Evolutionary conservation across 1,140 invertebrate species (phyloP).

Genomic region (Drosophila kikkawai): DNA sequence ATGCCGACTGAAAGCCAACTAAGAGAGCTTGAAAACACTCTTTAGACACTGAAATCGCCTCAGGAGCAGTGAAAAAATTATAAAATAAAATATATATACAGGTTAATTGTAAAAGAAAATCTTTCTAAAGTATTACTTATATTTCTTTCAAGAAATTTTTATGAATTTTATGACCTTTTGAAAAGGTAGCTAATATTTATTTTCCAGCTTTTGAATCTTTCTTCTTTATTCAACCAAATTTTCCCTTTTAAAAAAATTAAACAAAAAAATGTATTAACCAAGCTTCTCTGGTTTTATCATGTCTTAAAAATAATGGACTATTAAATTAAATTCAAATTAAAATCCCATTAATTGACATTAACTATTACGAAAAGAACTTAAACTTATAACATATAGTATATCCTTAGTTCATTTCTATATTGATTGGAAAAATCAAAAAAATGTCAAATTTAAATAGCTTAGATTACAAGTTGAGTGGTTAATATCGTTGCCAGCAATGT

Average conservation of each 20-base stretch:
- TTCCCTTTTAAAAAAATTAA: neutral
- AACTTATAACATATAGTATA: neutral
- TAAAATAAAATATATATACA: neutral
- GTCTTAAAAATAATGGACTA: neutral
- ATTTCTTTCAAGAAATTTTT: neutral
- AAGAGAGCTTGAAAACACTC: neutral
- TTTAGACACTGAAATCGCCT: neutral
- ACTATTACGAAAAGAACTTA: neutral
- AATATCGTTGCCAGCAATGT: slow-evolving; percentile 7
- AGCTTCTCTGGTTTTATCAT: neutral
- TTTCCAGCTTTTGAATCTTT: neutral
- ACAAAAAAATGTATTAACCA: neutral
- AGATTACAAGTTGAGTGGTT: slow-evolving; percentile 2
- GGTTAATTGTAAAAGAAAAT: neutral
- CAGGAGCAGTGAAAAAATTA: neutral
- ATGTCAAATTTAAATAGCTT: neutral
- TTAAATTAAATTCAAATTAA: too few species aligned
- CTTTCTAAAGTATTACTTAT: too few species aligned
- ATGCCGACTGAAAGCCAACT: neutral
- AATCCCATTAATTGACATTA: neutral
- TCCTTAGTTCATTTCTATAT: neutral
- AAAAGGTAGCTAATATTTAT: neutral
- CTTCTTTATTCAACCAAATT: neutral
- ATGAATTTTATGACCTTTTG: too few species aligned
- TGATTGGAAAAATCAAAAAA: too few species aligned